Percentiles rank a stretch among this genome's conserved stretches.
Conservation (phyloP, 23 tunicate species). For the Oikopleura dioica region DNA sequence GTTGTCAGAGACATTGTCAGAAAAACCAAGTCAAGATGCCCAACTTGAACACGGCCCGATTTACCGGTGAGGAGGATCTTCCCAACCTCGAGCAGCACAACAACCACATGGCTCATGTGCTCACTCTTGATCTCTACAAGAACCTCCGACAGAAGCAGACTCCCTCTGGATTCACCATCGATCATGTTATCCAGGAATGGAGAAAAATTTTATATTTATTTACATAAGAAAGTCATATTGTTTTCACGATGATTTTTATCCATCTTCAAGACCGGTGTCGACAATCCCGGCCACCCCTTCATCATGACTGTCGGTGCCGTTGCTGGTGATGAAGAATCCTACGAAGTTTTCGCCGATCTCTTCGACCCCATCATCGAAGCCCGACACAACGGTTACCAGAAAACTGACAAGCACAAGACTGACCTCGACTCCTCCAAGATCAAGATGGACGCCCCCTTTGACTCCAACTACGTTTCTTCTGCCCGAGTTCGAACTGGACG, state of each 20-base stretch:
- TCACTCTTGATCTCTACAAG: conserved; percentile 42
- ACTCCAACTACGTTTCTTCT: conserved; percentile 10
- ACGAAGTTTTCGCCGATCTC: conserved; percentile 23
- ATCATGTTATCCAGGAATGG: conserved; percentile 57
- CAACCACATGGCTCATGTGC: conserved; percentile 75
- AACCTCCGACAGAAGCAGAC: conserved; percentile 29
- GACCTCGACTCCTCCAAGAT: conserved; percentile 17
- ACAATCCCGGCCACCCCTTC: conserved; percentile 61
- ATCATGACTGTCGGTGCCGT: conserved; percentile 25
- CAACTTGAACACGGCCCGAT: conserved; percentile 13
- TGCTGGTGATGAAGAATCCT: conserved; percentile 25
- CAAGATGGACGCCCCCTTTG: conserved; percentile 14
- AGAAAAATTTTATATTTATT: too few relatives aligned
- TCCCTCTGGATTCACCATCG: conserved; percentile 56
- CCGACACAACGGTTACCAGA: conserved; percentile 25
- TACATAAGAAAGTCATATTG: too few relatives aligned
- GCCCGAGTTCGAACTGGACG: conserved; percentile 9
- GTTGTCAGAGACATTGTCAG: too few relatives aligned
- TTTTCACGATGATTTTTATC: too few relatives aligned
- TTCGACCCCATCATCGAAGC: conserved; percentile 31
- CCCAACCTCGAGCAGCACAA: conserved; percentile 53
- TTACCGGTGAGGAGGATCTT: conserved; percentile 31
- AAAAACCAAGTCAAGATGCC: conserved; percentile 17
- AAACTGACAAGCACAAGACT: conserved; percentile 24
- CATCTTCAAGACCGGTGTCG: conserved; percentile 91